Percentiles rank a stretch among this genome's conserved stretches.
phyloP scores from a whole-genome alignment of 2,113 vertebrate genomes.

The Pleuronectes platessa region DNA sequence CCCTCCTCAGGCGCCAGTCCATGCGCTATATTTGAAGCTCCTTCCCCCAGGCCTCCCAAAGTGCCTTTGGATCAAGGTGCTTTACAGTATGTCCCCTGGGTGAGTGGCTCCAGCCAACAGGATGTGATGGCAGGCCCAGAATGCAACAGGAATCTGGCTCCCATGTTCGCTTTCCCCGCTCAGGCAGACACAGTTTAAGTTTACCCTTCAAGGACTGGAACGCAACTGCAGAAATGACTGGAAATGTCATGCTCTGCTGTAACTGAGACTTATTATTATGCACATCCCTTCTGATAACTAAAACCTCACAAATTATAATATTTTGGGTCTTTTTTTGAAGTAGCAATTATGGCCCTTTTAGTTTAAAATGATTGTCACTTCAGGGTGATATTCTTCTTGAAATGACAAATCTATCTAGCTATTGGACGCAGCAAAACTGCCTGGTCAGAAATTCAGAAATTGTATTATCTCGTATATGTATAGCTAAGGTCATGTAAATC shows the following conservation, averaged over 20 bases:
- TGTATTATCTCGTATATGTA: background rate
- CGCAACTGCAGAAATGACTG: too few relatives aligned
- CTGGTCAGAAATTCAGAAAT: background rate
- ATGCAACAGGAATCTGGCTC: slow-evolving; percentile 76
- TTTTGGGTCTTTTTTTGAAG: background rate
- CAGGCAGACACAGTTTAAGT: slow-evolving; percentile 56
- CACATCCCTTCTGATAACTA: background rate
- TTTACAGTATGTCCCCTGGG: slow-evolving; percentile 65
- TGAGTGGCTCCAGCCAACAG: slow-evolving; percentile 66
- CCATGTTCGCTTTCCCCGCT: slow-evolving; percentile 57
- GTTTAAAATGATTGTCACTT: background rate
- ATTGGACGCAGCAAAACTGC: background rate
- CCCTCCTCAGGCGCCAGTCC: slow-evolving; percentile 54
- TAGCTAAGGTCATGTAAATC: background rate
- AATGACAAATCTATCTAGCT: background rate
- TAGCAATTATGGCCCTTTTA: background rate
- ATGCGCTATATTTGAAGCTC: slow-evolving; percentile 70
- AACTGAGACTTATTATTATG: background rate
- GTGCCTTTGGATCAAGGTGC: slow-evolving; percentile 76
- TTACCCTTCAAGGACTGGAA: slow-evolving; percentile 46
- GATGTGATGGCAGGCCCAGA: slow-evolving; percentile 78
- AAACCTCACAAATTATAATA: background rate
- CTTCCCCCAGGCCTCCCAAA: slow-evolving; percentile 41
- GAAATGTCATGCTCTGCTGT: background rate
- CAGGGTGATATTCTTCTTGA: too few relatives aligned